phyloP scores from a whole-genome alignment of 2,113 vertebrate genomes.

The Neogobius melanostomus region DNA sequence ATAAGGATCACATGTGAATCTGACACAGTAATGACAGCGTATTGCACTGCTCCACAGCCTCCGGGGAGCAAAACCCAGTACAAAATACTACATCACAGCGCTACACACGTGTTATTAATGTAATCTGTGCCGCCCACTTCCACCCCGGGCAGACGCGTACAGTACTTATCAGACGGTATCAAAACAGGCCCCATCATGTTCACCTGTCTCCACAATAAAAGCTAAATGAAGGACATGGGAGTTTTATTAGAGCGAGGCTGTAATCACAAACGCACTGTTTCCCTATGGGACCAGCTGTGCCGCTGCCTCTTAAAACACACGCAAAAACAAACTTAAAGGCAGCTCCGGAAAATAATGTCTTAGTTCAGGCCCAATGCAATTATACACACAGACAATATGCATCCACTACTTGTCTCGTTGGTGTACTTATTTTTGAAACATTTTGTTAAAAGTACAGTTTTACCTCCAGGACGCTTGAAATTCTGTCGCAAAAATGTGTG shows the following conservation, averaged over 20 bases:
- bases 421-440: too few relatives aligned
- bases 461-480: too few relatives aligned
- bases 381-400: background rate
- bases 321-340: background rate
- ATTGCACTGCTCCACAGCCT: background rate
- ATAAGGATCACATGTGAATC: background rate
- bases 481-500: too few relatives aligned
- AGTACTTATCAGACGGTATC: background rate
- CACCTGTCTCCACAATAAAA: background rate
- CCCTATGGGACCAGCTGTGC: background rate
- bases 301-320: background rate
- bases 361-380: background rate
- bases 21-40: constrained; percentile 1
- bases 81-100: constrained; percentile 2
- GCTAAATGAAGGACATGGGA: background rate
- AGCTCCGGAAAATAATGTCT: background rate
- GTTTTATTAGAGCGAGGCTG: background rate
- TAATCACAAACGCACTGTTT: background rate
- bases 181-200: background rate
- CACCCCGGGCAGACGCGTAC: background rate
- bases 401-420: too few relatives aligned
- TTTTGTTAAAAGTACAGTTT: too few relatives aligned
- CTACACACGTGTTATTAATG: background rate
- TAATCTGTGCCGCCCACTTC: constrained; percentile 5
- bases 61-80: background rate